Evolutionary conservation across 2,888 invertebrate genomes (phyloP), one percentile per base, ranked within the genome.

Genomic region (Thelaira solivaga): DNA sequence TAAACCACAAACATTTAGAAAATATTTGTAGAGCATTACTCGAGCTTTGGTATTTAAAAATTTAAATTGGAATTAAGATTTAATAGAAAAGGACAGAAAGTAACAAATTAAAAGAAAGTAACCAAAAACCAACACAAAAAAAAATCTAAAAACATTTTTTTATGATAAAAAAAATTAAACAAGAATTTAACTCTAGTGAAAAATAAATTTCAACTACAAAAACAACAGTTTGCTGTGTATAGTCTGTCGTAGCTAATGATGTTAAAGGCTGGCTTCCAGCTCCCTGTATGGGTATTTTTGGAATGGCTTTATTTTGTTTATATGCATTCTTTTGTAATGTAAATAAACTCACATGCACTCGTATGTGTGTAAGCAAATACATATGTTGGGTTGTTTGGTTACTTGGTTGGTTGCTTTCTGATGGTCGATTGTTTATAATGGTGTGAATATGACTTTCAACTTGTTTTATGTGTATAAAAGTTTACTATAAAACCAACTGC

Each of bases 381-480:
- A 69, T 62, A 68, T 57, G 53, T 22, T 31, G 61, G 57, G 26
- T n/a, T 57, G 53, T 22, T 39, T 64, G 57, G n/a, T 18, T 55
- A 47, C 29, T 39, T 57, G 61, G 55, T 51, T 59, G 64, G 43
- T 61, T 67, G 47, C 36, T 31, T 69, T 68, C 59, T 41, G 69
- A 31, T 49, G 69, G 69, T 59, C 18, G 34, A 24, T 49, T 49
- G 64, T 43, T 64, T 57, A 41, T 64, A 51, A 69, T 69, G 64
- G 68, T 68, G 43, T 59, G 59, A 69, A 76, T 65, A 69, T 76
- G 64, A 76, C 69, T 69, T 76, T 45, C 47, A 59, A 57, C 47
- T 57, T 69, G 34, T 64, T 64, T 51, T 64, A n/a, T n/a, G 47
- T 64, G 11, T 51, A 43, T 51, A 57, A 57, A 69, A 69, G 75